Evolutionary conservation across 1,140 invertebrate species (phyloP).

Genomic region (Campoletis sonorensis): DNA sequence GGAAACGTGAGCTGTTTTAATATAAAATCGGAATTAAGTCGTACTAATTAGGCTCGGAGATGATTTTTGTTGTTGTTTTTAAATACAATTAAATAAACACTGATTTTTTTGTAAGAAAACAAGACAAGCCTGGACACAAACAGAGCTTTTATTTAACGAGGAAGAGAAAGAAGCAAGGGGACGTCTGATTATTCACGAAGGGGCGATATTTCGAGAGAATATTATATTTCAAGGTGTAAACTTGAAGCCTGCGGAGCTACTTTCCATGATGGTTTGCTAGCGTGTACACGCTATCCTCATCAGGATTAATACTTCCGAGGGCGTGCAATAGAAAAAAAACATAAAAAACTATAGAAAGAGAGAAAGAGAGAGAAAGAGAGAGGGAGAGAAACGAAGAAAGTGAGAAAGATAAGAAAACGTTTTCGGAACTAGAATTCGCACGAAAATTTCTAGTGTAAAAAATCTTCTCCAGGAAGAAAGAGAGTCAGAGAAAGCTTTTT

Average conservation of each 20-base stretch:
- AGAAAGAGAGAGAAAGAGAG: constrained; percentile 4
- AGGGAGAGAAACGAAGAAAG: not conserved
- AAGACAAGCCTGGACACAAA: not conserved
- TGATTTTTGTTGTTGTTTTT: too few species aligned
- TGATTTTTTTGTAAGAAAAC: not conserved
- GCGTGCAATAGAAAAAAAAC: constrained; percentile 49
- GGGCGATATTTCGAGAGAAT: constrained; percentile 17
- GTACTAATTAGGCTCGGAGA: too few species aligned
- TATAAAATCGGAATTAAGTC: too few species aligned
- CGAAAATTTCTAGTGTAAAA: too few species aligned
- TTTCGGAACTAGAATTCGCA: too few species aligned
- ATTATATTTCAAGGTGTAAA: constrained; percentile 33
- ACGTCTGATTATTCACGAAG: not conserved
- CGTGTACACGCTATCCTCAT: constrained; percentile 51
- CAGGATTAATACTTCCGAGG: constrained; percentile 36
- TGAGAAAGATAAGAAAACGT: too few species aligned
- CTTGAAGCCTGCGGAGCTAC: constrained; percentile 12
- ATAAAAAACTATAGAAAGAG: constrained; percentile 37
- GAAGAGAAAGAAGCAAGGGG: not conserved
- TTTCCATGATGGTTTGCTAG: not conserved
- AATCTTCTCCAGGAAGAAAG: constrained; percentile 34
- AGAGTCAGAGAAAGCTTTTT: not conserved
- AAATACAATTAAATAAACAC: not conserved
- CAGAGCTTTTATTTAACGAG: not conserved
- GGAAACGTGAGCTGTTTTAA: too few species aligned